These are phyloP conservation scores for Sorex araneus DNA, from an alignment of 2,113 vertebrate species.

Conservation along the genomic window DNA sequence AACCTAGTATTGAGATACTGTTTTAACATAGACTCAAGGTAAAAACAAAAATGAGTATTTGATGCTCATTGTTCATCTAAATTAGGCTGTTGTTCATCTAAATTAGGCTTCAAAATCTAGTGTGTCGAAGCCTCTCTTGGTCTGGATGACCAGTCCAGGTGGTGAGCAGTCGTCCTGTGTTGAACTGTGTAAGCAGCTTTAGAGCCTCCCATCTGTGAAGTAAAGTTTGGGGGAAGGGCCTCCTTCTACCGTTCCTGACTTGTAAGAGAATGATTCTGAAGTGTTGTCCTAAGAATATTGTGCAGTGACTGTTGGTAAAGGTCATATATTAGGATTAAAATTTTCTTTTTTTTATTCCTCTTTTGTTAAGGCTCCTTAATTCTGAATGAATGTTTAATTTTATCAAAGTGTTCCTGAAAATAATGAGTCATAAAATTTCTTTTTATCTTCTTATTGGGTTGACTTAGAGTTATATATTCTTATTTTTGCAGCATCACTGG, in stretches of 20 bases:
- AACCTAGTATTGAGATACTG: too few relatives aligned
- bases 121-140: too few relatives aligned
- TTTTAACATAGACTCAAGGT: too few relatives aligned
- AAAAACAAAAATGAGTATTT: too few relatives aligned
- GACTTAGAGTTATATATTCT: background rate
- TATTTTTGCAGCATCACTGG: background rate
- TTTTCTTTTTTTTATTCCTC: background rate
- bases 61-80: background rate
- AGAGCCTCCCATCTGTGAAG: background rate
- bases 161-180: background rate
- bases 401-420: background rate
- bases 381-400: background rate
- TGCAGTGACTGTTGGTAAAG: background rate
- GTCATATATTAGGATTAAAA: background rate
- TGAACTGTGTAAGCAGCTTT: background rate
- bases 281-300: background rate
- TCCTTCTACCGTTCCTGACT: background rate
- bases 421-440: background rate
- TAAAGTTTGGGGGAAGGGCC: background rate
- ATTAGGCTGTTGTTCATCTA: background rate
- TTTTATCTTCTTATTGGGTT: background rate
- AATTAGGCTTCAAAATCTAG: background rate
- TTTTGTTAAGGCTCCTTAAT: too few relatives aligned
- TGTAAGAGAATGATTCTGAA: background rate
- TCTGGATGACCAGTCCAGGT: background rate